Percentiles rank a stretch among this genome's conserved stretches.
phyloP scores from a whole-genome alignment of 2,888 invertebrate species.

The Barypeithes pellucidus region DNA sequence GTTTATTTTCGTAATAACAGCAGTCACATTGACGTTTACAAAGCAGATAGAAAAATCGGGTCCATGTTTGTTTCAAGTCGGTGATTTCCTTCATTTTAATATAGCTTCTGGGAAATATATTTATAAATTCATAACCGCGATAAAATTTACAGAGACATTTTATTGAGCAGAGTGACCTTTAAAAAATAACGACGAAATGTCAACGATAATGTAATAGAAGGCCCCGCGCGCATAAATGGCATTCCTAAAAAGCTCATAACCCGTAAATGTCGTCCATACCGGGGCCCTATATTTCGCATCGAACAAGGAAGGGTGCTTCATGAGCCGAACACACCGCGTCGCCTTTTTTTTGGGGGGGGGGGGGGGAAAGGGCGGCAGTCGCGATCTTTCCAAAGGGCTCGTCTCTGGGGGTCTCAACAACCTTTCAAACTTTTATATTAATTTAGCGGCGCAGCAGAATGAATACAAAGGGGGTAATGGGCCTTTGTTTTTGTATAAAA shows the following conservation, averaged over 20 bases:
- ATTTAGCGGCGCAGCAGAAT: conserved; percentile 39
- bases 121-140: neutral
- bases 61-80: too few relatives aligned
- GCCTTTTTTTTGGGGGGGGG: conserved; percentile 7
- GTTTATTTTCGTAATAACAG: too few relatives aligned
- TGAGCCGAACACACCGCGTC: conserved; percentile 17
- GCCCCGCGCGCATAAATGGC: conserved; percentile 15
- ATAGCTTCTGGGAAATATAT: too few relatives aligned
- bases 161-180: neutral
- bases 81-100: too few relatives aligned
- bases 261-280: conserved; percentile 35
- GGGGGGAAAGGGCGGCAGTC: conserved; percentile 8
- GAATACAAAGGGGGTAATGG: conserved; percentile 40
- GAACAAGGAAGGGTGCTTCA: conserved; percentile 22
- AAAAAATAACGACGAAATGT: conserved; percentile 20
- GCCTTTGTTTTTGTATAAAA: conserved; percentile 48
- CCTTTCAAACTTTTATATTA: conserved; percentile 47
- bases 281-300: conserved; percentile 18
- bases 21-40: too few relatives aligned
- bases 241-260: conserved; percentile 27
- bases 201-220: conserved; percentile 25
- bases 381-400: conserved; percentile 24
- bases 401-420: conserved; percentile 16
- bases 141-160: neutral
- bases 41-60: too few relatives aligned